Evolutionary conservation across 2,888 invertebrate genomes (phyloP).

Genomic region (Cantharis lateralis): DNA sequence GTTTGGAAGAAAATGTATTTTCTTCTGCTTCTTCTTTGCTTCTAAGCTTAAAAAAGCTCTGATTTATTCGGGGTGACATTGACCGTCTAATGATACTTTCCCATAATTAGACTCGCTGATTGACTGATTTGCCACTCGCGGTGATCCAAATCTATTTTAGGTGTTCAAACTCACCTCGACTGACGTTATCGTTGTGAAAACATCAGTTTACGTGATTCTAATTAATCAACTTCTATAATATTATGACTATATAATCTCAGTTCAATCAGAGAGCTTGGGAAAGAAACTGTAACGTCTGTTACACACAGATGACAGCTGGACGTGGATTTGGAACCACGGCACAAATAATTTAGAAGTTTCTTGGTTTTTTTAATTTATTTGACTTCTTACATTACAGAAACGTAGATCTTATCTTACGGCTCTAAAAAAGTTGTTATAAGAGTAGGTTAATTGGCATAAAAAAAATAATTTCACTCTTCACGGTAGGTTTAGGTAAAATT

Average conservation of each 20-base stretch:
- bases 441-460: neutral
- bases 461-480: neutral
- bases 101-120: neutral
- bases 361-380: neutral
- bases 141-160: neutral
- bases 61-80: neutral
- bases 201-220: neutral
- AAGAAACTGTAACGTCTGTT: neutral
- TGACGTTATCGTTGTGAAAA: neutral
- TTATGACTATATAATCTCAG: too few relatives aligned
- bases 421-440: neutral
- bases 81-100: neutral
- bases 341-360: neutral
- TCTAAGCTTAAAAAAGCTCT: neutral
- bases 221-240: neutral
- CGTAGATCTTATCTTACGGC: neutral
- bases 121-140: neutral
- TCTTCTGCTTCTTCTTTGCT: neutral
- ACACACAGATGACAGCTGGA: neutral
- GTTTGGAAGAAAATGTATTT: neutral
- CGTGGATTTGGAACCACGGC: neutral
- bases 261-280: neutral
- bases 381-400: neutral
- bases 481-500: neutral
- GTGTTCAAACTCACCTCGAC: neutral